Percentiles rank a stretch among this genome's conserved stretches.
phyloP scores from a whole-genome alignment of 1,140 invertebrate species.

The Ectropis grisescens region DNA sequence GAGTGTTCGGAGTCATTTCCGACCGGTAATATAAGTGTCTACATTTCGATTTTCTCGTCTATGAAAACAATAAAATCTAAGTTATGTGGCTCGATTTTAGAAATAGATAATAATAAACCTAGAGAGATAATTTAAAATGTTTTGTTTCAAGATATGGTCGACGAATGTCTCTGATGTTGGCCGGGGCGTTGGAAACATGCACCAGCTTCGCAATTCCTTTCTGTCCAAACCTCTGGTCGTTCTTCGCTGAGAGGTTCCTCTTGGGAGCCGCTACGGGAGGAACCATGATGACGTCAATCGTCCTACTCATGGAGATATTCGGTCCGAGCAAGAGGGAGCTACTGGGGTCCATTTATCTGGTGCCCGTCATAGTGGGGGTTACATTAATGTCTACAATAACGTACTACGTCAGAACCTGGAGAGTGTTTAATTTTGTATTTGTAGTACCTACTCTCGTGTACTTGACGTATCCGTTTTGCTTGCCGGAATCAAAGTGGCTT shows the following conservation, averaged over 20 bases:
- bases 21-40: no score
- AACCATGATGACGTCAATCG: constrained; percentile 67
- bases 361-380: constrained; percentile 61
- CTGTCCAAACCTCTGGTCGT: constrained; percentile 69
- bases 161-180: constrained; percentile 30
- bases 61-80: no score
- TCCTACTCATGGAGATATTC: constrained; percentile 42
- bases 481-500: constrained; percentile 70
- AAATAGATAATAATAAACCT: no score
- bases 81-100: neutral
- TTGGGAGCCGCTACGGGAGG: constrained; percentile 67
- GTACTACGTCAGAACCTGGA: constrained; percentile 70
- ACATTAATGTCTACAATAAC: constrained; percentile 66
- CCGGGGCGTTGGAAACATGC: constrained; percentile 66
- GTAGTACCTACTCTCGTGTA: constrained; percentile 61
- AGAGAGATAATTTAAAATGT: no score
- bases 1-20: constrained; percentile 28
- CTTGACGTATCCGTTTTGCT: constrained; percentile 27
- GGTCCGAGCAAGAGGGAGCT: constrained; percentile 15
- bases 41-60: no score
- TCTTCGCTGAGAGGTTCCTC: constrained; percentile 68
- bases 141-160: constrained; percentile 16
- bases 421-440: constrained; percentile 62
- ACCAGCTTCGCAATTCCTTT: constrained; percentile 69
- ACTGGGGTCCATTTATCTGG: constrained; percentile 30